Percentiles rank a stretch among this genome's conserved stretches.
Evolutionary conservation across 2,797 vertebrate species (phyloP).

Genomic region (Cuniculus paca): DNA sequence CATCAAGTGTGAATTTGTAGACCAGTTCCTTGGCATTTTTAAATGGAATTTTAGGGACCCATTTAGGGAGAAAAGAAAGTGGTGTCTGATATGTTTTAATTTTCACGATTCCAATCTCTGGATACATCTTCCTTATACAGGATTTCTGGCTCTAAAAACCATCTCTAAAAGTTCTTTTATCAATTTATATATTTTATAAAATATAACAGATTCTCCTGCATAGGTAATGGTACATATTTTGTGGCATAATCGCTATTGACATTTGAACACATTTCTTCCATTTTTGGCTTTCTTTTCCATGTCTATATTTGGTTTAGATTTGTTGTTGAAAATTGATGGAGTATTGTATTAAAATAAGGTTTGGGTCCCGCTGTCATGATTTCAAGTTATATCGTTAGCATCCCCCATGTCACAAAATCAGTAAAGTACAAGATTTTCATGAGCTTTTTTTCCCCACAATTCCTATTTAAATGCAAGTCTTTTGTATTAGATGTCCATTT

Average conservation of each 20-base stretch:
- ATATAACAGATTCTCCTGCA: background rate
- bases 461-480: background rate
- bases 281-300: background rate
- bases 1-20: background rate
- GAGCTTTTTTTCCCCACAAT: background rate
- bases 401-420: background rate
- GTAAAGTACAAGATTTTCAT: background rate
- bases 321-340: background rate
- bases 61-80: background rate
- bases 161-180: background rate
- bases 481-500: background rate
- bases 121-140: fast-evolving
- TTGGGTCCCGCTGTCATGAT: background rate
- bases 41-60: background rate
- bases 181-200: conserved; percentile 14
- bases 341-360: background rate
- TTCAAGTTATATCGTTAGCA: background rate
- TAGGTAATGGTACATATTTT: background rate
- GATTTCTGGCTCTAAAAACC: background rate
- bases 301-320: background rate
- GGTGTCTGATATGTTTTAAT: background rate
- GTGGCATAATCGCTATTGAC: background rate
- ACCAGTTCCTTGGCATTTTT: background rate
- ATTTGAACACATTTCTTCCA: background rate
- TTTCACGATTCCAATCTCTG: background rate